These are phyloP conservation scores for Psilanteris sp. DNA, from an alignment of 1,140 invertebrate genomes.

Conservation along the genomic window DNA sequence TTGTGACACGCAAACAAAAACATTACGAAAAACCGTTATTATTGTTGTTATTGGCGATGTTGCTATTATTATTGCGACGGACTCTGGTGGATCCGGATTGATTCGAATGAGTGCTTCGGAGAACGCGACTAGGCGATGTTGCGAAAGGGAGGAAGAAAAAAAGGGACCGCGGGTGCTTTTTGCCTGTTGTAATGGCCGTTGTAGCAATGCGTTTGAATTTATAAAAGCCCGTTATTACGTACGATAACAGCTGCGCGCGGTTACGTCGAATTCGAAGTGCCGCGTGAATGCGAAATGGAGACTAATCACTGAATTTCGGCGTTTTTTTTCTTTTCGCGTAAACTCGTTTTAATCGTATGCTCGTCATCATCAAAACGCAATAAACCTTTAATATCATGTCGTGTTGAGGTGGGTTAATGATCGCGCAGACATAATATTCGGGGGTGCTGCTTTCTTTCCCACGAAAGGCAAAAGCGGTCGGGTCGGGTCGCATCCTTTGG, in stretches of 20 bases:
- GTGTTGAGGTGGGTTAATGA: constrained; percentile 54
- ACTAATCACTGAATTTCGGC: constrained; percentile 32
- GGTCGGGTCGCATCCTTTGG: constrained; percentile 38
- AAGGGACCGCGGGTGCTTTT: no score
- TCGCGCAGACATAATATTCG: constrained; percentile 48
- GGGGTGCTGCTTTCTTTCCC: constrained; percentile 53
- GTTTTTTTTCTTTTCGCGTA: constrained; percentile 52
- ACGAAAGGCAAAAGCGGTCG: constrained; percentile 41
- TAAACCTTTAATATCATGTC: constrained; percentile 60
- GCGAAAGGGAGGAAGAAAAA: no score
- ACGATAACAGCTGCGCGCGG: constrained; percentile 18
- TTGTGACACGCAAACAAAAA: no score
- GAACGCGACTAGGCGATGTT: no score
- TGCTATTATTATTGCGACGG: no score
- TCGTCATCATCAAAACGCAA: constrained; percentile 60
- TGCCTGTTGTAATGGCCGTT: no score
- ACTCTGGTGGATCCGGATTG: no score
- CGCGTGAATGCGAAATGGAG: constrained; percentile 38
- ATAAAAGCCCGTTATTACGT: no score
- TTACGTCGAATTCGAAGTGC: constrained; percentile 25
- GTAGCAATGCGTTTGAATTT: no score
- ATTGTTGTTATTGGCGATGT: no score
- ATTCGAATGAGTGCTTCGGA: no score
- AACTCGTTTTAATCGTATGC: constrained; percentile 46
- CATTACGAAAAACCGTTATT: no score